These are phyloP conservation scores for Hydrocynus forskahlii DNA, from an alignment of 2,797 vertebrate species.

Conservation along the genomic window DNA sequence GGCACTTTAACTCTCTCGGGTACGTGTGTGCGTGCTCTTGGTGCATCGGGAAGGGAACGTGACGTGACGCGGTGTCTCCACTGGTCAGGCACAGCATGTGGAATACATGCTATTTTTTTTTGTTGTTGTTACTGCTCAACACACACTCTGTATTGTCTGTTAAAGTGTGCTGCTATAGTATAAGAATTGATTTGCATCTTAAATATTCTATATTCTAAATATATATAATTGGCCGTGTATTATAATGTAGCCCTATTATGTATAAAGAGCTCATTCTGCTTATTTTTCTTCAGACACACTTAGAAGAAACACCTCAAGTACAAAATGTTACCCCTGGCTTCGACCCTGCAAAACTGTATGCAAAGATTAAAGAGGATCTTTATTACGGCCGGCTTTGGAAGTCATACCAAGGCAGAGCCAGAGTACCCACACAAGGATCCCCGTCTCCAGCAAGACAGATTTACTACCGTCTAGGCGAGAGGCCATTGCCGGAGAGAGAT, in stretches of 20 bases:
- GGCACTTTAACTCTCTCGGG: too few relatives aligned
- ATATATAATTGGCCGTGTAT: neutral
- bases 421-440: constrained; percentile 29
- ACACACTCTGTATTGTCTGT: neutral
- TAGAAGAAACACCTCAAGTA: constrained; percentile 41
- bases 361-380: constrained; percentile 65
- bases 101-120: neutral
- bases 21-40: too few relatives aligned
- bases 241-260: neutral
- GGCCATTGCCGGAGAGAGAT: constrained; percentile 28
- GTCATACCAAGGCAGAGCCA: constrained; percentile 58
- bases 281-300: constrained; percentile 42
- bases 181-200: neutral
- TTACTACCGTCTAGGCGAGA: constrained; percentile 56
- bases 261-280: neutral
- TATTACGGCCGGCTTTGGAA: constrained; percentile 68
- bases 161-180: neutral
- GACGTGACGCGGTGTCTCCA: too few relatives aligned
- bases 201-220: neutral
- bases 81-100: neutral
- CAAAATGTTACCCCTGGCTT: constrained; percentile 43
- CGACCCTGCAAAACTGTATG: constrained; percentile 65
- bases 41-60: too few relatives aligned
- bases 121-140: too few relatives aligned
- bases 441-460: constrained; percentile 43